Percentiles rank a stretch among this genome's conserved stretches.
Conservation (phyloP, 2,113 vertebrate species). For the Thamnaconus septentrionalis region DNA sequence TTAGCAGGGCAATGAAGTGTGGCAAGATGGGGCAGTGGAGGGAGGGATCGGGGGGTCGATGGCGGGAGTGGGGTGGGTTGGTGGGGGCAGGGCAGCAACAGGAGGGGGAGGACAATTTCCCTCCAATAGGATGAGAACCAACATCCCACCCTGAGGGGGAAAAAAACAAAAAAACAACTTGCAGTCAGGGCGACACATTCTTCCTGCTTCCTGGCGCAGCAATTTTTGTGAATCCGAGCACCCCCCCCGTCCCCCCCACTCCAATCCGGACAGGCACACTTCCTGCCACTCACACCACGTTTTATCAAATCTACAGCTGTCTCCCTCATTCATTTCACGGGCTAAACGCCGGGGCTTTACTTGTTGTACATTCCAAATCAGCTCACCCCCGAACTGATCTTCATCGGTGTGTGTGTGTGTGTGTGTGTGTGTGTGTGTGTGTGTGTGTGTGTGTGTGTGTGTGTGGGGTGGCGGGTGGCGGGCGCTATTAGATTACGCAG, state of each 20-base stretch:
- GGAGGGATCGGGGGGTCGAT: slow-evolving; percentile 57
- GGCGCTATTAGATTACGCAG: slow-evolving; percentile 35
- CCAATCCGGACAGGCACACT: too few species aligned
- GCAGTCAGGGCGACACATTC: slow-evolving; percentile 38
- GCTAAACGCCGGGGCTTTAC: slow-evolving; percentile 14
- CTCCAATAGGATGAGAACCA: slow-evolving; percentile 67
- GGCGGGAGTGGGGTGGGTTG: slow-evolving; percentile 16
- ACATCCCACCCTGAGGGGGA: slow-evolving; percentile 21
- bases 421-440: too few species aligned
- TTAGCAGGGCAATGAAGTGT: slow-evolving; percentile 84
- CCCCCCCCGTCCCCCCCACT: too few species aligned
- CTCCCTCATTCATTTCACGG: slow-evolving; percentile 10
- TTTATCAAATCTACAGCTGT: neutral
- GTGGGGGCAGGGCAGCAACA: slow-evolving; percentile 48
- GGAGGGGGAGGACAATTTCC: slow-evolving; percentile 44
- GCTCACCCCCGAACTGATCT: slow-evolving; percentile 40
- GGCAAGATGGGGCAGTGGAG: slow-evolving; percentile 66
- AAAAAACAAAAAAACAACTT: slow-evolving; percentile 12
- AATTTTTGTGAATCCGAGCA: too few species aligned
- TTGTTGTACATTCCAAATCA: slow-evolving; percentile 25
- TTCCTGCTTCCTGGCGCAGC: neutral
- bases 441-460: too few species aligned
- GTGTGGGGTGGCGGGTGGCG: neutral
- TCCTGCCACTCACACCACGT: too few species aligned
- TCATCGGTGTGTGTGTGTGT: slow-evolving; percentile 11